Percentiles rank a stretch among this genome's conserved stretches.
Evolutionary conservation across 2,888 invertebrate species (phyloP).

Genomic region (Yponomeuta plumbellus): DNA sequence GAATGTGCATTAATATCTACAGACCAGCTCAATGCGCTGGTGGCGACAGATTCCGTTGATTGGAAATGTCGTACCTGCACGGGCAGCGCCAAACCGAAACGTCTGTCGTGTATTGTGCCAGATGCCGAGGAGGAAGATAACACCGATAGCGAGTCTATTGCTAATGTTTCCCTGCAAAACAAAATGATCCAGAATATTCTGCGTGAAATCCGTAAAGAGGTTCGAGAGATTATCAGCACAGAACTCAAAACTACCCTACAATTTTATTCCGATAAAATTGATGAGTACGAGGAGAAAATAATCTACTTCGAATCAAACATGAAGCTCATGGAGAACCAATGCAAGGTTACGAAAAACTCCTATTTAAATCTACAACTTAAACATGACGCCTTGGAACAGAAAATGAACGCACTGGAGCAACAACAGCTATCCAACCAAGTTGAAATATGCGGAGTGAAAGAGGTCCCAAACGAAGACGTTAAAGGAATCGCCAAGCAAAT

Average conservation of each 20-base stretch:
- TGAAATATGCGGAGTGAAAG: constrained; percentile 8
- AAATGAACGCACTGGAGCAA: constrained; percentile 9
- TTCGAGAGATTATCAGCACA: constrained; percentile 16
- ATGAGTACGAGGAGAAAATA: constrained; percentile 19
- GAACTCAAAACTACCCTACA: constrained; percentile 22
- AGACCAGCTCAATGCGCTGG: constrained; percentile 23
- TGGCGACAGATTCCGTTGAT: constrained; percentile 24
- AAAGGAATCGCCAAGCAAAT: neutral
- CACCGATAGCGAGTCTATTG: neutral
- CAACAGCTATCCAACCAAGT: neutral
- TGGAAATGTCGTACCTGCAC: constrained; percentile 25
- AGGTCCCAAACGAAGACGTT: neutral
- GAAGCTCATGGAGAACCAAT: constrained; percentile 17
- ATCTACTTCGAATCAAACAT: constrained; percentile 15
- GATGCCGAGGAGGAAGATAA: constrained; percentile 30
- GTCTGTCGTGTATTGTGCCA: constrained; percentile 24
- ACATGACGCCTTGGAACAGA: neutral
- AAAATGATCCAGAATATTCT: constrained; percentile 12
- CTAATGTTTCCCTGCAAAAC: neutral
- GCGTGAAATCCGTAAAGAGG: constrained; percentile 17
- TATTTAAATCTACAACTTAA: no score
- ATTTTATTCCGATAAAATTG: constrained; percentile 24
- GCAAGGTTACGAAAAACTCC: constrained; percentile 12
- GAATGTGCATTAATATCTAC: constrained; percentile 22
- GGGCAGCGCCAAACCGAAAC: constrained; percentile 20